phyloP scores from a whole-genome alignment of 2,113 vertebrate species.

The Taxidea taxus region DNA sequence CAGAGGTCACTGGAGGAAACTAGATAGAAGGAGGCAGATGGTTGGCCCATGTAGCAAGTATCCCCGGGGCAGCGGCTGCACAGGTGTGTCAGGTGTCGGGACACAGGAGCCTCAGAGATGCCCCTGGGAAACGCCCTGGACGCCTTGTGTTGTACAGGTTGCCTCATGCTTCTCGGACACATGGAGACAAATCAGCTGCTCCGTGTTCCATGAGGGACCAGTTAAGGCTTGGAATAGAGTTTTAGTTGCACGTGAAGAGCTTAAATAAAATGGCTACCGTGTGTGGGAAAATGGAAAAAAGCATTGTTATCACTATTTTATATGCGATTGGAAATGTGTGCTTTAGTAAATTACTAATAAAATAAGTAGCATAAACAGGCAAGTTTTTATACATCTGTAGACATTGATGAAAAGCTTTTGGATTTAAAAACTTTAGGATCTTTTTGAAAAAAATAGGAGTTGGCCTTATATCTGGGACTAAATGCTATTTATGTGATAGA shows the following conservation, averaged over 20 bases:
- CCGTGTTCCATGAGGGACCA: not conserved
- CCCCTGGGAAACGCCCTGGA: not conserved
- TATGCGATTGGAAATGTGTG: not conserved
- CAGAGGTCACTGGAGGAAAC: not conserved
- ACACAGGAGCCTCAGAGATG: not conserved
- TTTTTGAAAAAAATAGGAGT: not conserved
- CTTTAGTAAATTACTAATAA: not conserved
- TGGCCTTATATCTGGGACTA: not conserved
- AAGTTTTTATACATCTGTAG: not conserved
- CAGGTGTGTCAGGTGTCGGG: not conserved
- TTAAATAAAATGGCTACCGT: not conserved
- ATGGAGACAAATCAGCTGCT: not conserved
- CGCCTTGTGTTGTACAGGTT: no score
- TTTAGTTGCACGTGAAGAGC: not conserved
- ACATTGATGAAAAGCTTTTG: not conserved
- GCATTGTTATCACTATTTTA: not conserved
- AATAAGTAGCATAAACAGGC: not conserved
- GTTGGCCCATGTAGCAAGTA: not conserved
- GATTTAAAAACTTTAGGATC: not conserved
- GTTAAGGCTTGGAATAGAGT: not conserved
- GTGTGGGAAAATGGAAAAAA: not conserved
- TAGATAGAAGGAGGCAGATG: not conserved
- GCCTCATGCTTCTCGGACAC: rapidly evolving
- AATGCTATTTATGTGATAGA: not conserved
- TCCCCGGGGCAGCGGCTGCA: not conserved